These are phyloP conservation scores for Lasioglossum vierecki DNA, from an alignment of 2,888 invertebrate species.

Conservation along the genomic window DNA sequence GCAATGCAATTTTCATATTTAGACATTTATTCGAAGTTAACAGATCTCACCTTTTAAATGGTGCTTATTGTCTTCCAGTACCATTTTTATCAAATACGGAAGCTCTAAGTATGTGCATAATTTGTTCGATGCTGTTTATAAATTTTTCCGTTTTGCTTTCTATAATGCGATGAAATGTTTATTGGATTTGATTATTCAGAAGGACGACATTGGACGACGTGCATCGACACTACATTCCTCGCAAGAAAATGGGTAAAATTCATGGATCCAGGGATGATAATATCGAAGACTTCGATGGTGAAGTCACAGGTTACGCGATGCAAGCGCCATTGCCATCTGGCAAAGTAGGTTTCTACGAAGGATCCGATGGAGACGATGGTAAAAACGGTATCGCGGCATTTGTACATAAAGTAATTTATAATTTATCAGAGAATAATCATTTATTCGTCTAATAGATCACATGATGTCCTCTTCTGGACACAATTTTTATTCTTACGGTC, in stretches of 20 bases:
- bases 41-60: too few relatives aligned
- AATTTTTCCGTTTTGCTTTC: background rate
- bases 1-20: background rate
- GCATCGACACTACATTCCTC: conserved; percentile 87
- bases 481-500: conserved; percentile 68
- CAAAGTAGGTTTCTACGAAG: conserved; percentile 74
- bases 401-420: background rate
- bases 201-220: conserved; percentile 90
- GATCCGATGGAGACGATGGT: conserved; percentile 63
- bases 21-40: too few relatives aligned
- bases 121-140: background rate
- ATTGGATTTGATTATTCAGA: conserved; percentile 82
- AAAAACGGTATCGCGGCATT: background rate
- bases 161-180: too few relatives aligned
- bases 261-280: conserved; percentile 81
- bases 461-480: conserved; percentile 76
- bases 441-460: conserved; percentile 61
- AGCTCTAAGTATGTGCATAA: background rate
- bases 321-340: conserved; percentile 77
- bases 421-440: background rate
- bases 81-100: background rate
- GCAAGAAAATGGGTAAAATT: conserved; percentile 74
- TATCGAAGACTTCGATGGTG: conserved; percentile 87
- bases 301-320: conserved; percentile 86
- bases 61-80: background rate